Base-by-base conservation (phyloP, 2,888 invertebrate species). In the Caenorhabditis plicata region DNA sequence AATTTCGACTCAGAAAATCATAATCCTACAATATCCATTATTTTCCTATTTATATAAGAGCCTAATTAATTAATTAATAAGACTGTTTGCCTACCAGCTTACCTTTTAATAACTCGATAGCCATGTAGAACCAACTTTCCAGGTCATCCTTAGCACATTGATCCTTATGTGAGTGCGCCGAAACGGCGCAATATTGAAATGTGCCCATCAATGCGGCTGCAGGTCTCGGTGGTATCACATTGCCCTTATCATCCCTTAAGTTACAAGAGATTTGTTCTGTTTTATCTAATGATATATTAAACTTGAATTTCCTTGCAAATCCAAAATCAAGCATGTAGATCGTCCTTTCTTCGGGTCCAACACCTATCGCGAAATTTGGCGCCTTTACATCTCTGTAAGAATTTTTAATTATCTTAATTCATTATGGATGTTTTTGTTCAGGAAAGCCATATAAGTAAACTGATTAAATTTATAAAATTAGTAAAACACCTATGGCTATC, bases 311-410 rank as follows among this genome's bases (percentile, higher is more conserved):
- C n/a, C 74, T 38, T 19, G 75, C 72, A 42, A 75, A 74, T 20
- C 75, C 75, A 47, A 75, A 75, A 60, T 75, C 75, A n/a, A 75
- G 64, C 67, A 75, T 76, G 54, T 68, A 76, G 33, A 76, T 63
- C 19, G 52, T 63, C 5, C 47, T 40, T 20, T 61, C 61, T 23
- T 66, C 44, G 4, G 58, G 44, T 1, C 62, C 74, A 1, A 63
- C 48, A 11, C 75, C 76, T 29, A 74, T 71, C 7, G 74, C 74
- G 45, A 77, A 74, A 40, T 77, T 77, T 1, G 75, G 73, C 4
- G 77, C 73, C 53, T 77, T 77, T 31, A 77, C 67, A 43, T 77
- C 77, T 7, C n/a, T n/a, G n/a, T n/a, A n/a, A n/a, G n/a, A n/a
- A n/a, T n/a, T n/a, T n/a, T n/a, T n/a, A n/a, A n/a, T 73, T 57